These are phyloP conservation scores for zebrafish (Danio rerio) DNA, from an alignment of 2,113 vertebrate species.

Conservation along the genomic window GRCz12tu NC_133182.1:79856501-79857000, in stretches of 20 bases:
- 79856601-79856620: conserved; percentile 78
- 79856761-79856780: conserved; percentile 79
- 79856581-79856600: conserved; percentile 27
- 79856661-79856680: conserved; percentile 75
- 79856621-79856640: conserved; percentile 82
- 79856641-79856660: conserved; percentile 80
- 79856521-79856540: conserved; percentile 4
- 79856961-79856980: neutral
- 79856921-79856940: neutral
- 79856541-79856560: neutral
- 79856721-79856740: conserved; percentile 95
- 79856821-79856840: conserved; percentile 49
- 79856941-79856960: neutral
- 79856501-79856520: conserved; percentile 3
- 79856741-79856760: conserved; percentile 92
- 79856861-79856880: conserved; percentile 17
- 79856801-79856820: neutral
- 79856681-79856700: conserved; percentile 85
- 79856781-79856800: neutral
- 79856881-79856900: conserved; percentile 11
- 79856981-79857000: neutral
- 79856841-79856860: conserved; percentile 18
- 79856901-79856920: neutral
- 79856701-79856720: conserved; percentile 91
- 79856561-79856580: conserved; percentile 16